Evolutionary conservation across 1,140 invertebrate genomes (phyloP).

Genomic region (Macrotrachela quadricornifera): DNA sequence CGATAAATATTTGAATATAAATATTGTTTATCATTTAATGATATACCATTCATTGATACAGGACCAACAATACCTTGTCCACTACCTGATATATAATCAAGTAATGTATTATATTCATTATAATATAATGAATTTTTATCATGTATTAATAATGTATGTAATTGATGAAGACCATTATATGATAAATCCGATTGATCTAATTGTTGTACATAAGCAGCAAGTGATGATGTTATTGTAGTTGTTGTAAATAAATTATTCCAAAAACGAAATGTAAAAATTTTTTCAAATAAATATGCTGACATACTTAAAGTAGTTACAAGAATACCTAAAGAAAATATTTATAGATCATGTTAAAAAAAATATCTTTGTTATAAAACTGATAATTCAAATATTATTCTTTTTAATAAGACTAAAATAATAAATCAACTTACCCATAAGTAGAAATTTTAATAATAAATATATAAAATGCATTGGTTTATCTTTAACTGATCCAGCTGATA

Average conservation of each 20-base stretch:
- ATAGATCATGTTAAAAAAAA: not conserved
- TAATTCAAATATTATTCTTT: not conserved
- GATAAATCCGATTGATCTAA: not conserved
- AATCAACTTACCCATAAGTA: too few species aligned
- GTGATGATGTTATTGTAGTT: not conserved
- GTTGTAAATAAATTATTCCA: constrained; percentile 7
- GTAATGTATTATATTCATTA: too few species aligned
- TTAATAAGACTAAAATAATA: too few species aligned
- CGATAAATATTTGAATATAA: too few species aligned
- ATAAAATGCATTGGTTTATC: constrained; percentile 14
- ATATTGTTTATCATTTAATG: too few species aligned
- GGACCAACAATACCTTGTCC: too few species aligned
- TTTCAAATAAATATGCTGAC: constrained; percentile 41
- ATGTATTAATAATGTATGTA: not conserved
- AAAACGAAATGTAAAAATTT: constrained; percentile 1
- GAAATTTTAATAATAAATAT: not conserved
- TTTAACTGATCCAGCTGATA: constrained; percentile 25
- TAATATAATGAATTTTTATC: too few species aligned
- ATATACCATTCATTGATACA: too few species aligned
- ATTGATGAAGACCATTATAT: not conserved
- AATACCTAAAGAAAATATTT: constrained; percentile 52
- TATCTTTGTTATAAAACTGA: not conserved
- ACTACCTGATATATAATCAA: too few species aligned
- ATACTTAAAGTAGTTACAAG: constrained; percentile 64
- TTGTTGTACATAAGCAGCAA: too few species aligned